Conservation (phyloP, 2,888 invertebrate genomes). For the Acanthosepion pharaonis region DNA sequence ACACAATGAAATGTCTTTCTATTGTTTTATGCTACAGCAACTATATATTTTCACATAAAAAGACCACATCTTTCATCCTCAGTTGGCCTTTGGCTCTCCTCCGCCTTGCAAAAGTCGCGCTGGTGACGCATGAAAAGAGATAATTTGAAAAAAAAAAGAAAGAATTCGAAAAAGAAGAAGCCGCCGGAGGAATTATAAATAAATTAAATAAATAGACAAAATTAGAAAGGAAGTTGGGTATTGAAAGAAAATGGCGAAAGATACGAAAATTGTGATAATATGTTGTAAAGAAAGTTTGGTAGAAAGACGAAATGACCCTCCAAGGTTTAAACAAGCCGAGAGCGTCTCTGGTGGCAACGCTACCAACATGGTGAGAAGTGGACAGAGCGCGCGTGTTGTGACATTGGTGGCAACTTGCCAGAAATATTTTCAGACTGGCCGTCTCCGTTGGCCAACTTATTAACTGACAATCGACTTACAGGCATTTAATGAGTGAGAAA, state of each 20-base stretch:
- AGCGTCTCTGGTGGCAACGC: background rate
- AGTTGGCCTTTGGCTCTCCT: too few species aligned
- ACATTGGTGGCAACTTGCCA: background rate
- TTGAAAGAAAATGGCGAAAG: background rate
- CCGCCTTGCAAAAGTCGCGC: too few species aligned
- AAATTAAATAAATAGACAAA: background rate
- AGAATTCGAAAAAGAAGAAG: background rate
- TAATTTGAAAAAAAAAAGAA: background rate
- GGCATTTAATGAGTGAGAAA: background rate
- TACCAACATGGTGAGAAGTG: conserved; percentile 4
- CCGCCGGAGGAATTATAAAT: too few species aligned
- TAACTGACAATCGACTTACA: background rate
- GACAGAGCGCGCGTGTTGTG: background rate
- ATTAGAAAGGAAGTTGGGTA: background rate
- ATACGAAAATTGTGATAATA: background rate
- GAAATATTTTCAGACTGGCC: background rate
- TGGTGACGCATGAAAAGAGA: too few species aligned
- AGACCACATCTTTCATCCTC: too few species aligned
- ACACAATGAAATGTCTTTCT: too few species aligned
- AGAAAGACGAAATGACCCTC: background rate
- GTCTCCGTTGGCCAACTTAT: conserved; percentile 33
- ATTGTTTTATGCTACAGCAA: too few species aligned
- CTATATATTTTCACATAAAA: too few species aligned
- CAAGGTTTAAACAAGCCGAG: background rate
- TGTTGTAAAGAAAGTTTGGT: background rate